A percentile compares a stretch with the other conserved stretches of the same genome.
Conservation (phyloP, 2,888 invertebrate species). For the Sarcophaga carnaria region DNA sequence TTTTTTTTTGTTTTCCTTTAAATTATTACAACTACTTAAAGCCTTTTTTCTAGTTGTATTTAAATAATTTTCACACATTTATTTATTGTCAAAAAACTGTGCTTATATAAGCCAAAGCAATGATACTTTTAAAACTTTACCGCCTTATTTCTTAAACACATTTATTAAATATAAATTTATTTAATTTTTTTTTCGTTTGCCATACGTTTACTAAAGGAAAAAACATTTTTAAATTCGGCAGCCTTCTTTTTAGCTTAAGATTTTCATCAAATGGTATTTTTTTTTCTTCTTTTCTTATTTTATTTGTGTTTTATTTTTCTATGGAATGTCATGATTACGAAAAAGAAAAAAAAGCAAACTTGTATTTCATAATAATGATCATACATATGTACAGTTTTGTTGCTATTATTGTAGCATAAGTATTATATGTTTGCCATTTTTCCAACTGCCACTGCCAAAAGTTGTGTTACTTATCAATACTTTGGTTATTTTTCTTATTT, state of each 20-base stretch:
- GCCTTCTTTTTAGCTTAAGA: slow-evolving; percentile 57
- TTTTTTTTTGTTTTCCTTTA: slow-evolving; percentile 1
- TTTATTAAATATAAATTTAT: slow-evolving; percentile 59
- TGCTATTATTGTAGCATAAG: slow-evolving; percentile 1
- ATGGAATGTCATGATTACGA: slow-evolving; percentile 14
- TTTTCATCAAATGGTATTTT: slow-evolving; percentile 61
- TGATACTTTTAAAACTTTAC: slow-evolving; percentile 67
- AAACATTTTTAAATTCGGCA: slow-evolving; percentile 57
- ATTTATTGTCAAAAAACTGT: slow-evolving; percentile 35
- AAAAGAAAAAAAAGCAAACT: slow-evolving; percentile 38
- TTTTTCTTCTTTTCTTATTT: slow-evolving; percentile 17
- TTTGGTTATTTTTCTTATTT: slow-evolving; percentile 38
- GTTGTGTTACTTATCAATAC: slow-evolving; percentile 64
- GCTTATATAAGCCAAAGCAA: slow-evolving; percentile 52
- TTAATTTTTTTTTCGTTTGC: slow-evolving; percentile 4
- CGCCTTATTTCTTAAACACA: slow-evolving; percentile 62
- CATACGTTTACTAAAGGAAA: background rate
- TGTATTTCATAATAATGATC: slow-evolving; percentile 68
- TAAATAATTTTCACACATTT: slow-evolving; percentile 69
- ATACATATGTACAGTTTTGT: slow-evolving; percentile 53
- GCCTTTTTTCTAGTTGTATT: slow-evolving; percentile 40
- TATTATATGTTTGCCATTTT: slow-evolving; percentile 29
- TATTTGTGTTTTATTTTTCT: slow-evolving; percentile 41
- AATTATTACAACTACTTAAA: slow-evolving; percentile 43
- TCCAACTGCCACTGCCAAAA: slow-evolving; percentile 67